Percentiles rank a stretch among this genome's conserved stretches.
Evolutionary conservation across 2,888 invertebrate species (phyloP).

Genomic region (Leucophora obtusa): DNA sequence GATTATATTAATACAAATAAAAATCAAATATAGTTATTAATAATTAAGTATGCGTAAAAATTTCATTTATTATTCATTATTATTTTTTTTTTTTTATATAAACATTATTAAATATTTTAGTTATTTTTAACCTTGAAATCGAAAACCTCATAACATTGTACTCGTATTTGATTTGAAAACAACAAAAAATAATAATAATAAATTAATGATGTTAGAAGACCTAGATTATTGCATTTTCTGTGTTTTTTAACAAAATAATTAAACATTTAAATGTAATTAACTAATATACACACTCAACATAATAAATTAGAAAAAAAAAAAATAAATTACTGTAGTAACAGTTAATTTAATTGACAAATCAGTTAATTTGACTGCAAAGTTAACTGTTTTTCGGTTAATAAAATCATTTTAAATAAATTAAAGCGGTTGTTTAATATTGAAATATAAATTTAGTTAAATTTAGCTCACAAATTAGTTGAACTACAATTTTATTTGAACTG

Average conservation of each 20-base stretch:
- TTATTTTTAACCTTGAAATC: constrained; percentile 54
- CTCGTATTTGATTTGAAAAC: constrained; percentile 8
- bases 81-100: constrained; percentile 7
- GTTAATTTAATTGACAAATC: no score
- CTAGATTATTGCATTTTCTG: neutral
- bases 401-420: no score
- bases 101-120: constrained; percentile 11
- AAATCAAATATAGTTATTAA: constrained; percentile 24
- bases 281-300: no score
- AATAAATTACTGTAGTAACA: no score
- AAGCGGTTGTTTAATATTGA: no score
- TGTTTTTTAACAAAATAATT: neutral
- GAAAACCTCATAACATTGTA: constrained; percentile 56
- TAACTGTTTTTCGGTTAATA: no score
- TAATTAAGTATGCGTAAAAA: constrained; percentile 37
- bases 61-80: constrained; percentile 25
- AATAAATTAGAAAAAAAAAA: no score
- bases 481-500: no score
- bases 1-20: neutral
- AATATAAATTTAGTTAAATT: no score
- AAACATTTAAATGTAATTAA: no score
- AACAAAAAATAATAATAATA: neutral
- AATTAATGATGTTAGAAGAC: neutral
- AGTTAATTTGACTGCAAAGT: no score
- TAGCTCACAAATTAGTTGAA: no score